These are phyloP conservation scores for Chouioia cunea DNA, from an alignment of 2,888 invertebrate genomes.

Conservation along the genomic window DNA sequence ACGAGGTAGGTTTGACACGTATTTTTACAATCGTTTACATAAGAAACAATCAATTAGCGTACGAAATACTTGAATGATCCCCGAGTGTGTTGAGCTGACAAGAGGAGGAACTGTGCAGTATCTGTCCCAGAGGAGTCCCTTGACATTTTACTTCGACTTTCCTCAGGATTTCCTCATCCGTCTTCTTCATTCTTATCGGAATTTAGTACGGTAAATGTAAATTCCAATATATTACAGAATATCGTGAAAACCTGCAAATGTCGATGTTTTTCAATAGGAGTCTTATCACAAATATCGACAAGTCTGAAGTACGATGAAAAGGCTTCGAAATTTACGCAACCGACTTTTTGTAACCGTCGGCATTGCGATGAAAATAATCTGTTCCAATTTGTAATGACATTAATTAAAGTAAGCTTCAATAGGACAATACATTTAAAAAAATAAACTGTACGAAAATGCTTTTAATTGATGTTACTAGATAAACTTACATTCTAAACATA, in stretches of 20 bases:
- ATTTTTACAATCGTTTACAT: background rate
- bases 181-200: too few relatives aligned
- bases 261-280: constrained; percentile 28
- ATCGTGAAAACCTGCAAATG: background rate
- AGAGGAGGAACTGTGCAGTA: background rate
- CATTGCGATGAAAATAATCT: too few relatives aligned
- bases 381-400: too few relatives aligned
- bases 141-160: constrained; percentile 38
- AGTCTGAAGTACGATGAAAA: too few relatives aligned
- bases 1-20: background rate
- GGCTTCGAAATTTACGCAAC: too few relatives aligned
- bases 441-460: too few relatives aligned
- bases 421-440: too few relatives aligned
- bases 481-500: too few relatives aligned
- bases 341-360: too few relatives aligned
- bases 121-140: constrained; percentile 1
- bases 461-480: too few relatives aligned
- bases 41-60: background rate
- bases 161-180: background rate
- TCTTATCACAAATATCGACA: background rate
- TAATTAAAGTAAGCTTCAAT: too few relatives aligned
- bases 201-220: too few relatives aligned
- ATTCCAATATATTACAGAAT: background rate
- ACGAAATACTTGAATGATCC: constrained; percentile 15
- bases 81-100: background rate